phyloP scores from a whole-genome alignment of 2,113 vertebrate genomes.

The zebrafish (Danio rerio) region DNA sequence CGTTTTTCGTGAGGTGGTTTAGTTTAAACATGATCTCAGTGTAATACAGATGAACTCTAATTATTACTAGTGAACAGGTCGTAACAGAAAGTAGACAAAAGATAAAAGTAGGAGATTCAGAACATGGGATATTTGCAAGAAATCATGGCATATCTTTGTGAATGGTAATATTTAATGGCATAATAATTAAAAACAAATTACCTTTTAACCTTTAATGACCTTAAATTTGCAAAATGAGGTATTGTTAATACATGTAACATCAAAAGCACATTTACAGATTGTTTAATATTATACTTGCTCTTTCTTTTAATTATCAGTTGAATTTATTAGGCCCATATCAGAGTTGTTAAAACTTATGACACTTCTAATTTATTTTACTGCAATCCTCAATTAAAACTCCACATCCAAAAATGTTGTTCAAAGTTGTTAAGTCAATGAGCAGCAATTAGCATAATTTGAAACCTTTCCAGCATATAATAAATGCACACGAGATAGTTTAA shows the following conservation, averaged over 20 bases:
- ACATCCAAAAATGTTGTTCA: background rate
- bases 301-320: background rate
- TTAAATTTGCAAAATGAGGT: background rate
- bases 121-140: too few species aligned
- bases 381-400: background rate
- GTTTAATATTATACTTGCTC: too few species aligned
- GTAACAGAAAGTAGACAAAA: background rate
- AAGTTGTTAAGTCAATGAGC: constrained; percentile 40
- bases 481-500: constrained; percentile 38
- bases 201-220: too few species aligned
- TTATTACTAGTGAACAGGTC: background rate
- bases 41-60: background rate
- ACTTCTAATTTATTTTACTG: background rate
- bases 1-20: background rate
- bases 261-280: too few species aligned
- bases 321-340: background rate
- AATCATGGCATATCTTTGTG: too few species aligned
- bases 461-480: constrained; percentile 29
- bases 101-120: background rate
- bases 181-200: too few species aligned
- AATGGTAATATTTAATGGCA: too few species aligned
- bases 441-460: constrained; percentile 42
- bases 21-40: background rate
- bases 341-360: background rate
- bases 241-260: background rate